These are phyloP conservation scores for Penaeus japonicus DNA, from an alignment of 1,140 invertebrate genomes.

Conservation along the genomic window DNA sequence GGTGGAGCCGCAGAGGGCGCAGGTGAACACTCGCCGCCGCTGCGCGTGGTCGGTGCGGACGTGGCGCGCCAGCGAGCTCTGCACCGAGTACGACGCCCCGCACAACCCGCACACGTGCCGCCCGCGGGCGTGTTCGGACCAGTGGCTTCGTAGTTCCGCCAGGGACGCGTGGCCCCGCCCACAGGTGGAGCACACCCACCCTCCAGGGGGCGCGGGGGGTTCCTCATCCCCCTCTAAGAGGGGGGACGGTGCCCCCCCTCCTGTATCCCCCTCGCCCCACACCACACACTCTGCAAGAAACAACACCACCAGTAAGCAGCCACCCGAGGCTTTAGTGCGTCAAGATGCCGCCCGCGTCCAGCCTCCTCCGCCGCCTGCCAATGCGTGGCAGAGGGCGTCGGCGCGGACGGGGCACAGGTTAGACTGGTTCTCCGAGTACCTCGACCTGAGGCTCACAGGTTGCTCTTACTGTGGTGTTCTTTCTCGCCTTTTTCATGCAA, in stretches of 20 bases:
- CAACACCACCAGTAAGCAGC: constrained; percentile 54
- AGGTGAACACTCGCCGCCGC: constrained; percentile 44
- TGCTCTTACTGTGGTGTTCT: constrained; percentile 56
- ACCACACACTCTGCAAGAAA: constrained; percentile 56
- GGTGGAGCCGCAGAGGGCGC: constrained; percentile 47
- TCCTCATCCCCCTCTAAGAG: constrained; percentile 33
- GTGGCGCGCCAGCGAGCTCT: constrained; percentile 49
- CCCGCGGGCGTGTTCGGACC: constrained; percentile 33
- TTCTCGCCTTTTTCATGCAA: constrained; percentile 45
- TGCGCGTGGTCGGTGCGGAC: constrained; percentile 50
- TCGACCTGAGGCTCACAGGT: constrained; percentile 43
- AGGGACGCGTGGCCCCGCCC: constrained; percentile 38
- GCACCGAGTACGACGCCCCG: constrained; percentile 48
- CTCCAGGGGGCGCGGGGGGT: constrained; percentile 32
- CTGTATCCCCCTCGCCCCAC: constrained; percentile 49
- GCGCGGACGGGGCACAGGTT: constrained; percentile 30
- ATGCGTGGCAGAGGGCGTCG: background rate
- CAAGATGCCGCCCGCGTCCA: constrained; percentile 16
- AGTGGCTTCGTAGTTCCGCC: constrained; percentile 30
- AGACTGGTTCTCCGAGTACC: constrained; percentile 35
- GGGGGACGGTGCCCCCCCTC: constrained; percentile 36
- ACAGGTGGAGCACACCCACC: constrained; percentile 48
- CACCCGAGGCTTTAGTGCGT: constrained; percentile 36
- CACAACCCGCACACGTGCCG: constrained; percentile 44
- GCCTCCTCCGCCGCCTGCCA: background rate